phyloP scores from a whole-genome alignment of 2,113 vertebrate genomes.

The Neoarius graeffei region DNA sequence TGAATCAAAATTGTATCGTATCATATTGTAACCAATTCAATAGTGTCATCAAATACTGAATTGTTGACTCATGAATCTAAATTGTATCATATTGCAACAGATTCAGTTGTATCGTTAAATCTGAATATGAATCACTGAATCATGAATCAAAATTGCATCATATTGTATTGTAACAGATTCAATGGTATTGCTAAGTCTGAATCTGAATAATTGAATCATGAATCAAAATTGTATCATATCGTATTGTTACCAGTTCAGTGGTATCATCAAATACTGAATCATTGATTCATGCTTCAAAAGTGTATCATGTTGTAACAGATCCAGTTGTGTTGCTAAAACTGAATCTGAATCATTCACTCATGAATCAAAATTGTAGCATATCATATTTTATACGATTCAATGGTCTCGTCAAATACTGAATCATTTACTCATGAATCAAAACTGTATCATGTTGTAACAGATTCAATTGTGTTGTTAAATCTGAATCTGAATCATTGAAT shows the following conservation, averaged over 20 bases:
- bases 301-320: not conserved
- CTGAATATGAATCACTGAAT: no score
- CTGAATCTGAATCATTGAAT: no score
- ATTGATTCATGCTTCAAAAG: not conserved
- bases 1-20: no score
- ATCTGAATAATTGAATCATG: no score
- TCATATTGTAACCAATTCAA: not conserved
- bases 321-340: not conserved
- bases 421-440: not conserved
- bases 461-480: no score
- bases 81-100: not conserved
- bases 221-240: no score
- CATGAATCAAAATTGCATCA: no score
- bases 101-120: not conserved
- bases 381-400: not conserved
- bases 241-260: not conserved
- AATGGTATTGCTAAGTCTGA: no score
- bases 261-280: not conserved
- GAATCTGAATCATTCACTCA: not conserved
- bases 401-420: not conserved
- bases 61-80: not conserved
- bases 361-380: not conserved
- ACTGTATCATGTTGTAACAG: not conserved
- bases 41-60: not conserved
- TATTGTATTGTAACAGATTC: no score